Conservation (phyloP, 1,140 invertebrate genomes). For the Telenomus remus region DNA sequence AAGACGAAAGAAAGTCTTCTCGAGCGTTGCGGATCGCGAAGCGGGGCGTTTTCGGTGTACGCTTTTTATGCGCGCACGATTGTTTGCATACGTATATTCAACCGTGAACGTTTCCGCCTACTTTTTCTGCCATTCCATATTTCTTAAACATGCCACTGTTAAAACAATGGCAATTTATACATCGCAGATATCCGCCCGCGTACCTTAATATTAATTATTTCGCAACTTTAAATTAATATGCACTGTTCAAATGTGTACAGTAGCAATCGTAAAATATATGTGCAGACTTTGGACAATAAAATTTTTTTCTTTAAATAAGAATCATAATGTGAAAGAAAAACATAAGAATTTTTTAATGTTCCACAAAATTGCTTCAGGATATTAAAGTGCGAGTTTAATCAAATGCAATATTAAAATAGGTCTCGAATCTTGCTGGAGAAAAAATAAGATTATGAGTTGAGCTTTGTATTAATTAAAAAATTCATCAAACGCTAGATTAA, state of each 20-base stretch:
- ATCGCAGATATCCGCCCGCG: constrained; percentile 56
- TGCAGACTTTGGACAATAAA: constrained; percentile 54
- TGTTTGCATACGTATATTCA: constrained; percentile 54
- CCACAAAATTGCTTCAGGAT: neutral
- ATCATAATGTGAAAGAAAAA: too few relatives aligned
- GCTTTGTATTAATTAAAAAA: constrained; percentile 38
- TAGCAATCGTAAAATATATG: constrained; percentile 54
- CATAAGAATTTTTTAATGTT: too few relatives aligned
- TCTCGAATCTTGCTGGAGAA: constrained; percentile 37
- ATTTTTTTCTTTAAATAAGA: too few relatives aligned
- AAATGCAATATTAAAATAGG: constrained; percentile 52
- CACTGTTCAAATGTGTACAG: constrained; percentile 35
- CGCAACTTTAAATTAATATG: constrained; percentile 58
- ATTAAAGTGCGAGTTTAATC: constrained; percentile 54
- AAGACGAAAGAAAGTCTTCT: constrained; percentile 37
- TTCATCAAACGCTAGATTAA: constrained; percentile 49
- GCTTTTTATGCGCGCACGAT: constrained; percentile 39
- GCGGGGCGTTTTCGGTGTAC: constrained; percentile 26
- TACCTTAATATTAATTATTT: constrained; percentile 61
- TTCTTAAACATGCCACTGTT: constrained; percentile 54
- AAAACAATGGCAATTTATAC: constrained; percentile 58
- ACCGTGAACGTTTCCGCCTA: constrained; percentile 56
- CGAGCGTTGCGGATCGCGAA: constrained; percentile 18
- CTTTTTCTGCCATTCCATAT: constrained; percentile 54
- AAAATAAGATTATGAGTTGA: constrained; percentile 34